Base-by-base conservation (phyloP, 92 coral and sea anemone genomes). In the Epizoanthus fatuus region DNA sequence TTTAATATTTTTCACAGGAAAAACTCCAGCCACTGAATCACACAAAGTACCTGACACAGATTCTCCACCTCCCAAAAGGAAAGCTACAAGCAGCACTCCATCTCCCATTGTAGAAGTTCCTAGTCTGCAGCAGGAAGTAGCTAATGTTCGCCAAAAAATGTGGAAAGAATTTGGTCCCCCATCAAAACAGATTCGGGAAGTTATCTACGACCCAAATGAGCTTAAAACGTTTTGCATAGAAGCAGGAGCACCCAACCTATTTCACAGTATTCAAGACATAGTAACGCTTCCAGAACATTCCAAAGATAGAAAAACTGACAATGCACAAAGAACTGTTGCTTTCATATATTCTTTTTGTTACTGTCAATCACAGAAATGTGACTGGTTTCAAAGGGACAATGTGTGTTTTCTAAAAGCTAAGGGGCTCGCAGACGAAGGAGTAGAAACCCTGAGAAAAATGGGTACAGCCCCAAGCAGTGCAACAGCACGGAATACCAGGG, bases 281-380 rank as follows among this genome's bases (percentile, higher is more conserved):
- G 44, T 71, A 45, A 40, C 12, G 13, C 57, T n/a, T 17, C 38
- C 76, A 14, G 56, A 71, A 19, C 76, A 71, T 51, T 71, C 76
- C 25, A 71, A n/a, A 42, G 76, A 71, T 3, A 71, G 60, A 37
- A 47, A 71, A 45, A 49, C 12, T 3, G 76, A 71, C 12, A 71
- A 71, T 14, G 15, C 8, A 44, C 54, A 71, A 49, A 71, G 59
- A 45, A 44, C 60, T 17, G 76, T 47, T 70, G 75, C 75, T 4
- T 71, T 47, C 11, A 71, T 71, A 4, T 71, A 49, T 51, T 45
- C 54, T 0, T 49, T 71, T 20, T 45, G 76, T 49, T 71, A 71
- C 55, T 71, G 76, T 47, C 59, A 71, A 49, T 71, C 76, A 17
- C 76, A 71, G 14, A 71, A 73, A 51, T 73, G 79, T 53, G 16